Evolutionary conservation across 2,113 vertebrate genomes (phyloP).

Genomic region (Callipepla californica): DNA sequence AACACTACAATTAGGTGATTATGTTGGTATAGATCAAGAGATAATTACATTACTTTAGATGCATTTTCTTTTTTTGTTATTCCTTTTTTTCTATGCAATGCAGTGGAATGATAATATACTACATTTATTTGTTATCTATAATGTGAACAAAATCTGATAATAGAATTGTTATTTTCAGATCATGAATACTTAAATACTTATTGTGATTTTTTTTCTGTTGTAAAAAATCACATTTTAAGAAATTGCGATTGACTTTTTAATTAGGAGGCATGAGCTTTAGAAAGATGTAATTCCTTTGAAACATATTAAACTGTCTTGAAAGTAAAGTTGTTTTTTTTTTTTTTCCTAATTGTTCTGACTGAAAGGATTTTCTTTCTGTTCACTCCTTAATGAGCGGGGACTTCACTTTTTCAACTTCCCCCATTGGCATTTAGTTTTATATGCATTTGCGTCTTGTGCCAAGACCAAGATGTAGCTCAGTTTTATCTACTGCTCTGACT

Average conservation of each 20-base stretch:
- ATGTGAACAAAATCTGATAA: background rate
- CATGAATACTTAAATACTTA: conserved; percentile 8
- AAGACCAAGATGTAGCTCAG: background rate
- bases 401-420: background rate
- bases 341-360: background rate
- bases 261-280: background rate
- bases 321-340: background rate
- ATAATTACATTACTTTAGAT: conserved; percentile 29
- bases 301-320: background rate
- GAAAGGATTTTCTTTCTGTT: background rate
- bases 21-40: conserved; percentile 30
- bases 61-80: background rate
- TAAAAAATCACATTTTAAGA: background rate
- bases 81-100: conserved; percentile 8
- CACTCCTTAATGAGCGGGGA: background rate
- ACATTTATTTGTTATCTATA: background rate
- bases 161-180: background rate
- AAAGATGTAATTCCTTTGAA: background rate
- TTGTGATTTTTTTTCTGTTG: background rate
- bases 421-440: background rate
- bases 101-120: conserved; percentile 1
- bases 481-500: background rate
- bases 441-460: background rate
- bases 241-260: background rate
- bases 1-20: conserved; percentile 39